Base-by-base conservation (phyloP, 2,113 vertebrate species). In the Thalassarche chlororhynchos region DNA sequence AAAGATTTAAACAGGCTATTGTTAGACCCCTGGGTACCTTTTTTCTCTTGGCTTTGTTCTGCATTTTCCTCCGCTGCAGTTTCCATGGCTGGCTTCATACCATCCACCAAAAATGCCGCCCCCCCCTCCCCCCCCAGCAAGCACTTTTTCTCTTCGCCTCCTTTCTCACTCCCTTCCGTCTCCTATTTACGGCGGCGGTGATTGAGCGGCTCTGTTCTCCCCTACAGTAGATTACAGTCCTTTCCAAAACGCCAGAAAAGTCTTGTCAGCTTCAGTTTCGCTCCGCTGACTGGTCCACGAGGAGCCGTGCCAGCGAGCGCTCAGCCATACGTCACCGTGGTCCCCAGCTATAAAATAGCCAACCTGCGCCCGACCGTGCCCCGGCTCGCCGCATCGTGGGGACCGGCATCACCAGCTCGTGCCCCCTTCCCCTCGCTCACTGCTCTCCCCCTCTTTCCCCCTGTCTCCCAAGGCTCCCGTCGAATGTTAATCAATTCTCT, bases 21-120 rank as follows among this genome's bases (percentile, higher is more conserved):
- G 98, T 98, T 96, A 96, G 97, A 94, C 92, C 94, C 97, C 98
- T 95, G 98, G 98, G 98, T 99, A 99, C 98, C 99, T 99, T 99
- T 99, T 99, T 99, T 99, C 98, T 99, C 99, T 98, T 98, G 99
- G 98, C 98, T 99, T 98, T 99, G 98, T 98, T 99, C 99, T 97
- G 98, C 98, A 98, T 98, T 99, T 98, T 99, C 99, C 96, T 99
- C 99, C 90, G 99, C 98, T 98, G 98, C 97, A 98, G 99, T 99
- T 99, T 99, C 99, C 99, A 99, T 99, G 98, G 99, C 98, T 98
- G 99, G 98, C 98, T 99, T 99, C 98, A 99, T 99, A 98, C 98
- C 98, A 99, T 99, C 98, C 98, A 99, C 98, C 98, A 99, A 99
- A 99, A 99, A 99, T 99, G 98, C 98, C 94, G 97, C 98, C 96